These are phyloP conservation scores for Oryzias woworae DNA, from an alignment of 2,113 vertebrate genomes.

Conservation along the genomic window DNA sequence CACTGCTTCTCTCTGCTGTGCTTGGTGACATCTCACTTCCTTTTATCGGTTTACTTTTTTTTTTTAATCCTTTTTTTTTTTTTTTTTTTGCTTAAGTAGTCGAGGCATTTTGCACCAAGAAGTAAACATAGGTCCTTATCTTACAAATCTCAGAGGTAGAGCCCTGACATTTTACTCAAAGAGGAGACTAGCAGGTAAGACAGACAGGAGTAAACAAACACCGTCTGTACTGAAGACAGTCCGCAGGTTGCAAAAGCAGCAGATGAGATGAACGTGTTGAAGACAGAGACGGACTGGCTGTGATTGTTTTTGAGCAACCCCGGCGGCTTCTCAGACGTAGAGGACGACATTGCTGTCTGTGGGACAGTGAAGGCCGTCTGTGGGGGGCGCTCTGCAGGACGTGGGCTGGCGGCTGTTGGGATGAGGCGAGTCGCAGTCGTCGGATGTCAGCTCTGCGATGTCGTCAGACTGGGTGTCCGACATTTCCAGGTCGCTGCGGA, in stretches of 20 bases:
- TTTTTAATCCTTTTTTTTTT: neutral
- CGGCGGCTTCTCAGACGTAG: slow-evolving; percentile 73
- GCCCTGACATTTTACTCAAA: slow-evolving; percentile 64
- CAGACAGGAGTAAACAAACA: slow-evolving; percentile 38
- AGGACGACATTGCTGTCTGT: slow-evolving; percentile 74
- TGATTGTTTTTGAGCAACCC: slow-evolving; percentile 50
- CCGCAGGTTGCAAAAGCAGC: slow-evolving; percentile 47
- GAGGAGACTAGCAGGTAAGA: slow-evolving; percentile 61
- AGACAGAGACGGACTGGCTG: neutral
- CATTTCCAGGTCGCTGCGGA: slow-evolving; percentile 97
- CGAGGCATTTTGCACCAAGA: slow-evolving; percentile 78
- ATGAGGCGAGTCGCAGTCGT: slow-evolving; percentile 90
- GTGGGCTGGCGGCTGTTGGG: slow-evolving; percentile 67
- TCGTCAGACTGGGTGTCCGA: slow-evolving; percentile 97
- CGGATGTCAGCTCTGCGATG: slow-evolving; percentile 93
- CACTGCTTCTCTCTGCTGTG: slow-evolving; percentile 50
- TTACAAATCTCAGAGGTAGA: slow-evolving; percentile 80
- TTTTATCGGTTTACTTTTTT: slow-evolving; percentile 51
- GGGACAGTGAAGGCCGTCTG: slow-evolving; percentile 78
- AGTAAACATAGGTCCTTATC: slow-evolving; percentile 72
- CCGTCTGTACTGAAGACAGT: slow-evolving; percentile 42
- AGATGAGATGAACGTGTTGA: slow-evolving; percentile 3
- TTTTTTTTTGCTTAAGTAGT: slow-evolving; percentile 74
- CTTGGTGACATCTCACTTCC: slow-evolving; percentile 51
- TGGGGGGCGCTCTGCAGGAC: slow-evolving; percentile 68